Percentiles rank a stretch among this genome's conserved stretches.
These are phyloP conservation scores for Phrixothrix hirtus DNA, from an alignment of 2,888 invertebrate genomes.

Conservation along the genomic window DNA sequence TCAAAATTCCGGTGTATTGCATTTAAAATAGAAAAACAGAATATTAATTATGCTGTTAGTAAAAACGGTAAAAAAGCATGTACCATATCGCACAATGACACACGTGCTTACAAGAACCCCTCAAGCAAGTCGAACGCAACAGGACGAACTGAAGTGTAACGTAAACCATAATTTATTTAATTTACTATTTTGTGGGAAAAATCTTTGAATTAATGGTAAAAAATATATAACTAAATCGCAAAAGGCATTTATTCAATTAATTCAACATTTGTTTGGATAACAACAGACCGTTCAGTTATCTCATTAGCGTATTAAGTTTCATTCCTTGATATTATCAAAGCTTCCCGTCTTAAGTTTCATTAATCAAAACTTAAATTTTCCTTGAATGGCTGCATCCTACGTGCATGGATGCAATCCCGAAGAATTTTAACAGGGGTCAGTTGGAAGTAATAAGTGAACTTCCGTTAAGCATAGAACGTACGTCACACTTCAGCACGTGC, in stretches of 20 bases:
- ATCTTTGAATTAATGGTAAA: not conserved
- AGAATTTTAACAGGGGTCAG: constrained; percentile 3
- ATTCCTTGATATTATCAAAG: constrained; percentile 13
- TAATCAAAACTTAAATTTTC: not conserved
- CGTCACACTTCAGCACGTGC: constrained; percentile 46
- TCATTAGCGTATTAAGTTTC: constrained; percentile 25
- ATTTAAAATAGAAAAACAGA: too few relatives aligned
- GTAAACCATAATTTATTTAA: not conserved
- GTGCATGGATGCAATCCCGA: not conserved
- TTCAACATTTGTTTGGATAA: constrained; percentile 9
- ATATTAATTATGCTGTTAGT: not conserved
- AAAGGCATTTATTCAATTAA: not conserved
- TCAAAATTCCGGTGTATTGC: too few relatives aligned
- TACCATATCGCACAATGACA: not conserved
- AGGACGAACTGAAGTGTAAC: constrained; percentile 1
- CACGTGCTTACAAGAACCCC: constrained; percentile 3
- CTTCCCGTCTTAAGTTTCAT: constrained; percentile 16
- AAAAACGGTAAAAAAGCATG: not conserved
- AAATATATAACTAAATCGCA: not conserved
- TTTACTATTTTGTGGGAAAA: not conserved
- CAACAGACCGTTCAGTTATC: constrained; percentile 10
- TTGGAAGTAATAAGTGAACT: constrained; percentile 23
- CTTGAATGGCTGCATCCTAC: constrained; percentile 9
- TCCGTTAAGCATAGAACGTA: constrained; percentile 34
- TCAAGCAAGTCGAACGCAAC: constrained; percentile 14